Evolutionary conservation across 2,113 vertebrate genomes (phyloP).

Genomic region (Chinchilla lanigera): DNA sequence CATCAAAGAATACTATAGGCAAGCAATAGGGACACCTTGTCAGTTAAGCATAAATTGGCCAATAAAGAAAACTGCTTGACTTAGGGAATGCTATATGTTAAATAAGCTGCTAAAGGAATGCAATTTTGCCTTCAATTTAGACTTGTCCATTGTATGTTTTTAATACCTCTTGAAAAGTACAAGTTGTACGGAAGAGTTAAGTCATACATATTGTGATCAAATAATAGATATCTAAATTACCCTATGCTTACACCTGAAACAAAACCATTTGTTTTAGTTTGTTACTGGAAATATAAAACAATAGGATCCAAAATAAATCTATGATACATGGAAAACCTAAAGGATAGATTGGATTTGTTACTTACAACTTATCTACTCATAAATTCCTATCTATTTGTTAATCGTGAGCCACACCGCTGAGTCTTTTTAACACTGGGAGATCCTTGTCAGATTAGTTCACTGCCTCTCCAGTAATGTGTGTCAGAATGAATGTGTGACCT

Average conservation of each 20-base stretch:
- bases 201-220: neutral
- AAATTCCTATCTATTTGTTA: neutral
- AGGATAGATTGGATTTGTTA: neutral
- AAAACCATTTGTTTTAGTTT: neutral
- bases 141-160: neutral
- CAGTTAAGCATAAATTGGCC: constrained; percentile 40
- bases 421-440: neutral
- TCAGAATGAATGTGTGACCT: neutral
- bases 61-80: constrained; percentile 66
- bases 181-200: neutral
- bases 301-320: neutral
- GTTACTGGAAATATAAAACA: neutral
- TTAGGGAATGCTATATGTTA: neutral
- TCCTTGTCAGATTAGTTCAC: neutral
- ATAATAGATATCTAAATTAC: neutral
- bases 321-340: neutral
- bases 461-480: neutral
- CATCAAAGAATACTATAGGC: constrained; percentile 63
- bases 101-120: neutral
- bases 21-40: constrained; percentile 54
- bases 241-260: neutral
- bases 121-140: constrained; percentile 3
- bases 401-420: neutral
- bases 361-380: neutral
- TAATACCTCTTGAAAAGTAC: neutral